These are phyloP conservation scores for Ageneiosus marmoratus DNA, from an alignment of 2,113 vertebrate species.

Conservation along the genomic window DNA sequence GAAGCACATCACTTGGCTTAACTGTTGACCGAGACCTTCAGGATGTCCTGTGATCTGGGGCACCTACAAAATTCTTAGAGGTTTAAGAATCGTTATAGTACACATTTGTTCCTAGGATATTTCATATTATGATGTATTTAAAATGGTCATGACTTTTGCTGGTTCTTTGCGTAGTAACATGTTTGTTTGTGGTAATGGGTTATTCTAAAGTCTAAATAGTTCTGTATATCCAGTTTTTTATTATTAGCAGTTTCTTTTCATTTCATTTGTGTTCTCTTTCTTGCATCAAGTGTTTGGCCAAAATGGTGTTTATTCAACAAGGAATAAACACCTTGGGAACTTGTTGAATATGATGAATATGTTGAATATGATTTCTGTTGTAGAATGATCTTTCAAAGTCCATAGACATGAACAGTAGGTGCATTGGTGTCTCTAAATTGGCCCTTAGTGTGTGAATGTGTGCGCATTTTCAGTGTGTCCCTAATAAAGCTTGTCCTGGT, in stretches of 20 bases:
- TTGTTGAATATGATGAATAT: neutral
- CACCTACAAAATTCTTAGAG: neutral
- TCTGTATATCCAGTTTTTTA: neutral
- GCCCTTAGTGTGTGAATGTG: too few species aligned
- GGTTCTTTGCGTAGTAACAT: neutral
- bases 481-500: too few species aligned
- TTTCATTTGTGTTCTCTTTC: neutral
- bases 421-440: too few species aligned
- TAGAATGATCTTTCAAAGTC: too few species aligned
- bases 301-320: neutral
- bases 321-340: too few species aligned
- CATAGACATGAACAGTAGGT: too few species aligned
- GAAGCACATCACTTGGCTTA: constrained; percentile 28
- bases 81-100: neutral
- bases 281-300: neutral
- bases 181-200: neutral
- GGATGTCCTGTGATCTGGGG: constrained; percentile 37
- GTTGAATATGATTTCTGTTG: too few species aligned
- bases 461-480: too few species aligned
- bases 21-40: constrained; percentile 33
- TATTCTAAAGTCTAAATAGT: neutral
- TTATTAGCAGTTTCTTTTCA: neutral
- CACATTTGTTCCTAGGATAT: neutral
- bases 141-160: neutral
- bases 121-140: neutral